Base-by-base conservation (phyloP, 2,888 invertebrate genomes). In the Aethes cnicana region DNA sequence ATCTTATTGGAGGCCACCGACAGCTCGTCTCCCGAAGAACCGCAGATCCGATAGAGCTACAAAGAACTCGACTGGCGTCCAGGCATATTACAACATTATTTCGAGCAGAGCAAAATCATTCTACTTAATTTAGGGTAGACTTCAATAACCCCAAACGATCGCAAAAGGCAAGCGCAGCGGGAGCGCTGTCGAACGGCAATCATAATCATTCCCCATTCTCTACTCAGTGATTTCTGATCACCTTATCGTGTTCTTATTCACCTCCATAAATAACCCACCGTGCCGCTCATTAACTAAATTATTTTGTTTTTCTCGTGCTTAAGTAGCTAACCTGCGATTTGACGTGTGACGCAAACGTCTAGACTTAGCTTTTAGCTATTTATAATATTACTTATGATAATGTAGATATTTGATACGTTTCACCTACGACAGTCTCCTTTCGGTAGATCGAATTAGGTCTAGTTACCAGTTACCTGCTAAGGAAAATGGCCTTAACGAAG, bases 321-420 rank as follows among this genome's bases (percentile, higher is more conserved):
- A n/a, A 32, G 20, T 7, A 9, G 14, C 8, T 35, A 26, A 21
- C 14, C 11, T 26, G 33, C 18, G 6, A 11, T 37, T 37, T 12
- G 37, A 44, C 9, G 17, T 39, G 32, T 46, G 52, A 52, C 52
- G 39, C 39, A 46, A 44, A 46, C 26, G 52, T 37, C 52, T 44
- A 52, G 37, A 46, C 52, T 9, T 26, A 2, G n/a, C 14, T 16
- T 2, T 36, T 41, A 5, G 5, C 4, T 7, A n/a, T 14, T 14
- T n/a, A 37, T n/a, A 16, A 23, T 20, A 16, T 1, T 4, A 14
- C 21, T 14, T 2, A 21, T n/a, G n/a, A 14, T 21, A n/a, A 3
- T 37, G n/a, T 4, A 18, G 8, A 21, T 23, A 4, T 23, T 7
- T 21, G 14, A 14, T 16, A 9, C 21, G 32, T 32, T 8, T 32